These are phyloP conservation scores for Yasuhikotakia modesta DNA, from an alignment of 2,797 vertebrate genomes.

Conservation along the genomic window DNA sequence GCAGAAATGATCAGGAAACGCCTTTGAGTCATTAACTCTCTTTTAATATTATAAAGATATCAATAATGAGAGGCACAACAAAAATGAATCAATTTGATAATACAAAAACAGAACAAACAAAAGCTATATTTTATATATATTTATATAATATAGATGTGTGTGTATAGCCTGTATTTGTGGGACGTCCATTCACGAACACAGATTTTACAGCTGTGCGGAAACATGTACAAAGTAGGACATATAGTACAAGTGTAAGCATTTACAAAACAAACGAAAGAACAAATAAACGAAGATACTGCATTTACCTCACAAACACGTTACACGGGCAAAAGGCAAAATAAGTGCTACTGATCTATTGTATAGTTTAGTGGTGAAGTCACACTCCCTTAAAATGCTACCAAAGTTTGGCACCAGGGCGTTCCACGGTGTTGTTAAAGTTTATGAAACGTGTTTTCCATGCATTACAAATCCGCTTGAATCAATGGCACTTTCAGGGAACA, in stretches of 20 bases:
- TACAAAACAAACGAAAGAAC: constrained; percentile 60
- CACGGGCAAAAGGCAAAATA: neutral
- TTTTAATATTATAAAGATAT: constrained; percentile 71
- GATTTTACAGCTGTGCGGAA: constrained; percentile 65
- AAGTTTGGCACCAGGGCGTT: constrained; percentile 20
- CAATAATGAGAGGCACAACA: constrained; percentile 57
- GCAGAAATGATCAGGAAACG: constrained; percentile 2
- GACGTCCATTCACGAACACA: constrained; percentile 49
- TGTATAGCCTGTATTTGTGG: constrained; percentile 51
- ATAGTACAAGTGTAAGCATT: constrained; percentile 55
- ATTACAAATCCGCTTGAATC: neutral
- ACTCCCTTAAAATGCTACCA: neutral
- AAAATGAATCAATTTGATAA: constrained; percentile 56
- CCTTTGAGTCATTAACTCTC: constrained; percentile 41
- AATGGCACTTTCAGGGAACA: constrained; percentile 1
- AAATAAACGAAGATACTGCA: constrained; percentile 74
- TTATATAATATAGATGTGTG: constrained; percentile 35
- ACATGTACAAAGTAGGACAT: constrained; percentile 70
- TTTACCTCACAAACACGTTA: constrained; percentile 55
- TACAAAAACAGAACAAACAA: constrained; percentile 62
- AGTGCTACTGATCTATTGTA: constrained; percentile 44
- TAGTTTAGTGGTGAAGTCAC: constrained; percentile 22
- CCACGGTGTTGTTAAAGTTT: neutral
- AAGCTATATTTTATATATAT: constrained; percentile 49
- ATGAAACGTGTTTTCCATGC: neutral